Evolutionary conservation across 2,797 vertebrate genomes (phyloP).

Genomic region (Eurystomus glaucurus): DNA sequence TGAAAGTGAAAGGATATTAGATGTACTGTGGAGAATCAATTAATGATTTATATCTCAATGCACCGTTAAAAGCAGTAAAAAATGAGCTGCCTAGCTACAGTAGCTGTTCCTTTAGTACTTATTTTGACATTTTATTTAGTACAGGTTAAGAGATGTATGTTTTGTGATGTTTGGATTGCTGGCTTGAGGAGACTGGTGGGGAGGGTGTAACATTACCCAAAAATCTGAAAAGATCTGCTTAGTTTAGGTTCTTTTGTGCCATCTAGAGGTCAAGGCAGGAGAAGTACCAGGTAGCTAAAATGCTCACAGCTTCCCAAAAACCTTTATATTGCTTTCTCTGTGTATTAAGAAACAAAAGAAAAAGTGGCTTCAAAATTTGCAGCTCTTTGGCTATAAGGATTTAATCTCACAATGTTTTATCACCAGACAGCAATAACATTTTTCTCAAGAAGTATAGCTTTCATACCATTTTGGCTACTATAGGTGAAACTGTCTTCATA

Average conservation of each 20-base stretch:
- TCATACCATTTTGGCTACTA: neutral
- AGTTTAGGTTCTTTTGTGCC: conserved; percentile 62
- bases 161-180: neutral
- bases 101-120: neutral
- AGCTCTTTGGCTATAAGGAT: neutral
- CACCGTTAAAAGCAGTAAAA: neutral
- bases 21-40: neutral
- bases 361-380: neutral
- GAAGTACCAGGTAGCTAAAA: neutral
- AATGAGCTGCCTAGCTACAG: neutral
- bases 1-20: neutral
- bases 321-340: accelerated
- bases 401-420: neutral
- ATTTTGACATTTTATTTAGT: conserved; percentile 17
- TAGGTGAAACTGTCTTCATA: neutral
- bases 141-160: neutral
- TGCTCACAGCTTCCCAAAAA: neutral
- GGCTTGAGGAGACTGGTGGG: neutral
- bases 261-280: conserved; percentile 65
- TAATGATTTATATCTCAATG: neutral
- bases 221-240: neutral
- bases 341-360: neutral
- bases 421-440: neutral
- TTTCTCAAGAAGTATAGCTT: neutral
- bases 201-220: neutral